Evolutionary conservation across 2,797 vertebrate species (phyloP).

Genomic region (Astyanax mexicanus): DNA sequence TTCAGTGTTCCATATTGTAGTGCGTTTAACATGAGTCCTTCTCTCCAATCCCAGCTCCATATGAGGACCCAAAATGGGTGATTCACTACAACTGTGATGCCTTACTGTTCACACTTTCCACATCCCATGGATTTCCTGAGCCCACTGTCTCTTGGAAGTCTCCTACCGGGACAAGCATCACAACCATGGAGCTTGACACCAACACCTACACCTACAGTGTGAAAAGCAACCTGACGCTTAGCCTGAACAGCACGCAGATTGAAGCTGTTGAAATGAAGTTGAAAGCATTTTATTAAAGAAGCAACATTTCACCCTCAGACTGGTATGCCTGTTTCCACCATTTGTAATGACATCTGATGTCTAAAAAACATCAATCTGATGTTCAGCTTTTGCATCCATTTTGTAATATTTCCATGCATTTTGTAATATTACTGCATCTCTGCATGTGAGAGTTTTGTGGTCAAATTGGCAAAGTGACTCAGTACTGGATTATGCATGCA

Average conservation of each 20-base stretch:
- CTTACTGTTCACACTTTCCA: background rate
- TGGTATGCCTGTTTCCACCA: background rate
- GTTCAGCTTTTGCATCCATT: too few relatives aligned
- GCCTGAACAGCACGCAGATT: background rate
- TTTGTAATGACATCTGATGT: too few relatives aligned
- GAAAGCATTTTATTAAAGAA: background rate
- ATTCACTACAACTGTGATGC: background rate
- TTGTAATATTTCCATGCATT: too few relatives aligned
- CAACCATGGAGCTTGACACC: background rate
- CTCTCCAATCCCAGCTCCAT: background rate
- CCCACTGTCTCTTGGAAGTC: constrained; percentile 1
- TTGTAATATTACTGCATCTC: too few relatives aligned
- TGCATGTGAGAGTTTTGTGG: too few relatives aligned
- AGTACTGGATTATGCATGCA: too few relatives aligned
- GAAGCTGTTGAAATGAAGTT: background rate
- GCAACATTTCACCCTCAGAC: background rate
- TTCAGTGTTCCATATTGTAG: background rate
- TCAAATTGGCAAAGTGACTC: too few relatives aligned
- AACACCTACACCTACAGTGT: background rate
- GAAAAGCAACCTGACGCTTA: background rate
- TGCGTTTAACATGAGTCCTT: background rate
- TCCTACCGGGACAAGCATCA: background rate
- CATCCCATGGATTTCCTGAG: background rate
- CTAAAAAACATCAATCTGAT: too few relatives aligned
- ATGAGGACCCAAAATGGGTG: background rate